A percentile compares a stretch with the other conserved stretches of the same genome.
phyloP scores from a whole-genome alignment of 2,113 vertebrate species.

The Nothoprocta pentlandii region DNA sequence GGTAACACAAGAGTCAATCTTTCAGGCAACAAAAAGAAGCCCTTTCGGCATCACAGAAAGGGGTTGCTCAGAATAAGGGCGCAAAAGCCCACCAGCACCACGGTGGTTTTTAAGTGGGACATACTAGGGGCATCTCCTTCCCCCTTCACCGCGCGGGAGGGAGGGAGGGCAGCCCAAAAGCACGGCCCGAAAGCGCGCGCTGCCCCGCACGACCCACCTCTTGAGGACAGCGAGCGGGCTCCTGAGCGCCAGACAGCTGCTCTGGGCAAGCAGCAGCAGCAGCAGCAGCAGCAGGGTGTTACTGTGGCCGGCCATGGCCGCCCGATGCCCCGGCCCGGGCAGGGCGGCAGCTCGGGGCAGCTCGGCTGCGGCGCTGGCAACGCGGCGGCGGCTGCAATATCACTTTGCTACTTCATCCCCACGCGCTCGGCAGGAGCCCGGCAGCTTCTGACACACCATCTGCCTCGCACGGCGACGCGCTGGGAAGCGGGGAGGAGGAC shows the following conservation, averaged over 20 bases:
- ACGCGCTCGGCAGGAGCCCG: conserved; percentile 59
- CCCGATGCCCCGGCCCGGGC: conserved; percentile 42
- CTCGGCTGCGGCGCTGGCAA: conserved; percentile 59
- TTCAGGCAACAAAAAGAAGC: background rate
- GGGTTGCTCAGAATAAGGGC: conserved; percentile 27
- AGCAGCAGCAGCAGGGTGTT: conserved; percentile 70
- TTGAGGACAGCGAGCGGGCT: conserved; percentile 80
- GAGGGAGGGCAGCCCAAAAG: background rate
- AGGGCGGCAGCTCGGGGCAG: conserved; percentile 52
- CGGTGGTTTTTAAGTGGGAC: background rate
- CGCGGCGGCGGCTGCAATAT: conserved; percentile 49
- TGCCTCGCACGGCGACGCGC: conserved; percentile 29
- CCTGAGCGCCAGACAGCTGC: conserved; percentile 79
- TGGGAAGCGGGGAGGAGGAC: conserved; percentile 49
- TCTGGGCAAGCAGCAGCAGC: conserved; percentile 79
- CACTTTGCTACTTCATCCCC: conserved; percentile 77
- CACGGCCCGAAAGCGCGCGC: background rate
- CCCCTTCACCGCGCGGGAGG: background rate
- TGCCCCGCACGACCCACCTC: conserved; percentile 80
- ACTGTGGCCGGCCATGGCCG: conserved; percentile 82
- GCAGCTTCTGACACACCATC: conserved; percentile 63
- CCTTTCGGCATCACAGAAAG: background rate
- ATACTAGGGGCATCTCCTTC: background rate
- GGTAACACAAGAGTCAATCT: background rate
- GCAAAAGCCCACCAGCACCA: background rate